Evolutionary conservation across 2,797 vertebrate species (phyloP).

Genomic region (Steatocranus sp.): DNA sequence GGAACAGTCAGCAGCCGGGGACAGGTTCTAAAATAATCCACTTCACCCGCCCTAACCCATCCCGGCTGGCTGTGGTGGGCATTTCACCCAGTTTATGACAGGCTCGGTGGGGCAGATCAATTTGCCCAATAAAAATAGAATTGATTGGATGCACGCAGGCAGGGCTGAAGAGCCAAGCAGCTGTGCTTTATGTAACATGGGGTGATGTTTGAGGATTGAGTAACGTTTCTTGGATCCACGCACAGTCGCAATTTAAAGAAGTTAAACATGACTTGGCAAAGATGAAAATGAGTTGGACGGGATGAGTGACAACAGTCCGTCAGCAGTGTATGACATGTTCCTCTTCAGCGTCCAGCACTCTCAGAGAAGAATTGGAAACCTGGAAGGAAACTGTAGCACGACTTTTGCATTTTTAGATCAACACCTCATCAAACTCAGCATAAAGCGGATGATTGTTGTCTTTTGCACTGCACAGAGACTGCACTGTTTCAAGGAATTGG

Average conservation of each 20-base stretch:
- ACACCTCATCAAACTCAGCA: not conserved
- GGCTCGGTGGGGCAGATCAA: conserved; percentile 8
- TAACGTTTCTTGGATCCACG: conserved; percentile 12
- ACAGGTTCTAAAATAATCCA: conserved; percentile 52
- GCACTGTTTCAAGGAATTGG: not conserved
- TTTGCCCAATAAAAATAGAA: conserved; percentile 69
- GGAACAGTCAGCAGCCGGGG: conserved; percentile 6
- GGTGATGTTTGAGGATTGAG: conserved; percentile 21
- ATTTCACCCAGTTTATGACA: conserved; percentile 34
- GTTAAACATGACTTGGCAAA: conserved; percentile 46
- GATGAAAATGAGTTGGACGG: not conserved
- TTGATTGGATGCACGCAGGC: conserved; percentile 10
- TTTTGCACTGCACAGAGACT: not conserved
- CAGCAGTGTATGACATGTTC: not conserved
- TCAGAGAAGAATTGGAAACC: not conserved
- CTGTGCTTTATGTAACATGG: conserved; percentile 71
- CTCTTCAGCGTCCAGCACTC: not conserved
- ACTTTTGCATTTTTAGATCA: not conserved
- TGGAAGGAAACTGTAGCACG: not conserved
- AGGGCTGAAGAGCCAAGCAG: conserved; percentile 61
- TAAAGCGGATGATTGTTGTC: not conserved
- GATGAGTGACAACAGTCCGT: not conserved
- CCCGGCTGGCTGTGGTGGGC: not conserved
- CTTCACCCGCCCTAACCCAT: not conserved
- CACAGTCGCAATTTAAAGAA: conserved; percentile 5